Evolutionary conservation across 1,140 invertebrate genomes (phyloP).

Genomic region (Temnothorax longispinosus): DNA sequence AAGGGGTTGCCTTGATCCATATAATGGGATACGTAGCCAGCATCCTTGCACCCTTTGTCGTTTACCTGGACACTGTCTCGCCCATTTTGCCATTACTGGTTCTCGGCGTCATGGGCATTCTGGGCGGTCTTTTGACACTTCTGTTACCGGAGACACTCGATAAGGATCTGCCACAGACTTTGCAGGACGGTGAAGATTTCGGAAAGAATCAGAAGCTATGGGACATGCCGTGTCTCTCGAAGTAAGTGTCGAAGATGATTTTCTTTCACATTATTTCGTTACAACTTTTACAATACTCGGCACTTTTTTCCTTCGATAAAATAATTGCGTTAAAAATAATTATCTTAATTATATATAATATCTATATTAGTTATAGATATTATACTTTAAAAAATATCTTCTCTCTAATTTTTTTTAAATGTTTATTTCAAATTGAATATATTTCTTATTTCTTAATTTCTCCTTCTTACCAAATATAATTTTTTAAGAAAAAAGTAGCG

Average conservation of each 20-base stretch:
- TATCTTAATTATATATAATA: neutral
- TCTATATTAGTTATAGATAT: neutral
- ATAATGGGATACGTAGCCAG: conserved; percentile 94
- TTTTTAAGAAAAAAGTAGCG: neutral
- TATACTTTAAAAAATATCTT: neutral
- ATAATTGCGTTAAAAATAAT: neutral
- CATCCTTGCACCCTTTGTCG: conserved; percentile 93
- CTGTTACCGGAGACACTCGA: conserved; percentile 94
- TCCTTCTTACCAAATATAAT: neutral
- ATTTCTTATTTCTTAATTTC: neutral
- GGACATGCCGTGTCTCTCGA: conserved; percentile 91
- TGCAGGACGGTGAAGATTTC: conserved; percentile 94
- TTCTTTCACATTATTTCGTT: too few relatives aligned
- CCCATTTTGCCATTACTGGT: conserved; percentile 90
- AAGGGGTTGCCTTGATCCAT: conserved; percentile 93
- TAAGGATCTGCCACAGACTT: conserved; percentile 92
- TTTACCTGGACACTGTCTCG: conserved; percentile 91
- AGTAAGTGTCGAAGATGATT: conserved; percentile 81
- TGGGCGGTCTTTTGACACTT: conserved; percentile 90
- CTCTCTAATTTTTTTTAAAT: neutral
- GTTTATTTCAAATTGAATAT: neutral
- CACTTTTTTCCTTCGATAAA: neutral
- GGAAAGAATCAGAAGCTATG: conserved; percentile 92
- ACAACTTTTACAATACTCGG: neutral
- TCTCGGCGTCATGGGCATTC: conserved; percentile 90